A percentile compares a stretch with the other conserved stretches of the same genome.
phyloP scores from a whole-genome alignment of 2,113 vertebrate species.

The Takifugu bimaculatus region DNA sequence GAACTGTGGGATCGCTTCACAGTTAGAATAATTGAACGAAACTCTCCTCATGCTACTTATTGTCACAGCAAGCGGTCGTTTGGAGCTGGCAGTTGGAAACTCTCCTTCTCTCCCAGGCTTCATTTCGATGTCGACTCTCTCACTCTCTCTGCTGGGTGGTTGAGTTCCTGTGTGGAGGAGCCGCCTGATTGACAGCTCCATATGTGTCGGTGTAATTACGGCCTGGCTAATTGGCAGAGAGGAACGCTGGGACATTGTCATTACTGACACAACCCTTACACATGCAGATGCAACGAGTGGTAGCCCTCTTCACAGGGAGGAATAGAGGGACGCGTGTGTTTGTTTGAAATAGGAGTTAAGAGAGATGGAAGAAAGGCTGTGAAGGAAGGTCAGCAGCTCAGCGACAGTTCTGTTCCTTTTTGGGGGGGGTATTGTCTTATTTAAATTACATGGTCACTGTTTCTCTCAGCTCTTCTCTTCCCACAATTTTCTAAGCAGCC shows the following conservation, averaged over 20 bases:
- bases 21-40: constrained; percentile 48
- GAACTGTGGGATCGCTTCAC: constrained; percentile 37
- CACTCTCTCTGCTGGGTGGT: constrained; percentile 56
- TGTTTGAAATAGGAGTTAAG: constrained; percentile 25
- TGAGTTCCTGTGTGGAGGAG: constrained; percentile 70
- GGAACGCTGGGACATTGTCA: constrained; percentile 76
- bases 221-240: constrained; percentile 75
- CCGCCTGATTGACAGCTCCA: constrained; percentile 74
- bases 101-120: constrained; percentile 20
- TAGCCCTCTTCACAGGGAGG: constrained; percentile 40
- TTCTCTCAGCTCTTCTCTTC: constrained; percentile 15
- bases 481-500: neutral
- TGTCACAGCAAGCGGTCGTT: constrained; percentile 51
- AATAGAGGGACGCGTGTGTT: constrained; percentile 20
- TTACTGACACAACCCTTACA: constrained; percentile 72
- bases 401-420: constrained; percentile 20
- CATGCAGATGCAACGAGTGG: constrained; percentile 55
- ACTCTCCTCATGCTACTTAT: constrained; percentile 35
- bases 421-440: constrained; percentile 5
- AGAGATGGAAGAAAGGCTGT: constrained; percentile 13
- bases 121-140: constrained; percentile 24
- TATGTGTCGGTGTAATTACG: constrained; percentile 78
- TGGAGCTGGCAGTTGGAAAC: constrained; percentile 37
- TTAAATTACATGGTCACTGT: constrained; percentile 17
- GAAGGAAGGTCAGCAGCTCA: constrained; percentile 10